These are phyloP conservation scores for Molossus alvarezi DNA, from an alignment of 2,797 vertebrate genomes.

Conservation along the genomic window DNA sequence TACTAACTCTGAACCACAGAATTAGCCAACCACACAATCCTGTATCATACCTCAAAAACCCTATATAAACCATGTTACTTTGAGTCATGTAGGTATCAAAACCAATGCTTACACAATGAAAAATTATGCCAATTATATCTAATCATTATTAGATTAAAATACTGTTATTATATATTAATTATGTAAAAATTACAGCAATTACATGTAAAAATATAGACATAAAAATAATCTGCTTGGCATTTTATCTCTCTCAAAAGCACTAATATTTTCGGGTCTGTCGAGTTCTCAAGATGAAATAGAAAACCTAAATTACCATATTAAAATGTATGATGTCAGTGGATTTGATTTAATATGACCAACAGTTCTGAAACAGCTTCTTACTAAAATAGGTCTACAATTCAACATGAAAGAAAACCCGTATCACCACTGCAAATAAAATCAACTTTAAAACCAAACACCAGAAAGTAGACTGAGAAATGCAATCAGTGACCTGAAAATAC, in stretches of 20 bases:
- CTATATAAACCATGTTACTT: slow-evolving; percentile 29
- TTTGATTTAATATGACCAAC: slow-evolving; percentile 21
- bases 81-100: slow-evolving; percentile 29
- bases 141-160: slow-evolving; percentile 6
- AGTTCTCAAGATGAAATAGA: slow-evolving; percentile 46
- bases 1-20: slow-evolving; percentile 6
- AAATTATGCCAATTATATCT: slow-evolving; percentile 17
- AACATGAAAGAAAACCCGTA: slow-evolving; percentile 46
- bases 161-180: not conserved
- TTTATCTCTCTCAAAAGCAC: not conserved
- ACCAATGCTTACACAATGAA: not conserved
- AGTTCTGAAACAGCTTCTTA: slow-evolving; percentile 35
- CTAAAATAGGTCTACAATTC: slow-evolving; percentile 45
- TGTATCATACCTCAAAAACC: not conserved
- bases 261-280: slow-evolving; percentile 27
- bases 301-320: slow-evolving; percentile 47
- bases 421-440: not conserved
- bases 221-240: slow-evolving; percentile 28
- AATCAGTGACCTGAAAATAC: not conserved
- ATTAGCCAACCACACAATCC: slow-evolving; percentile 1
- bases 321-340: not conserved
- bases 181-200: slow-evolving; percentile 15
- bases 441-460: slow-evolving; percentile 49
- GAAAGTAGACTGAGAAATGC: slow-evolving; percentile 21
- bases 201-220: slow-evolving; percentile 37